Conservation (phyloP, 1,140 invertebrate species). For the Elymnias hypermnestra region DNA sequence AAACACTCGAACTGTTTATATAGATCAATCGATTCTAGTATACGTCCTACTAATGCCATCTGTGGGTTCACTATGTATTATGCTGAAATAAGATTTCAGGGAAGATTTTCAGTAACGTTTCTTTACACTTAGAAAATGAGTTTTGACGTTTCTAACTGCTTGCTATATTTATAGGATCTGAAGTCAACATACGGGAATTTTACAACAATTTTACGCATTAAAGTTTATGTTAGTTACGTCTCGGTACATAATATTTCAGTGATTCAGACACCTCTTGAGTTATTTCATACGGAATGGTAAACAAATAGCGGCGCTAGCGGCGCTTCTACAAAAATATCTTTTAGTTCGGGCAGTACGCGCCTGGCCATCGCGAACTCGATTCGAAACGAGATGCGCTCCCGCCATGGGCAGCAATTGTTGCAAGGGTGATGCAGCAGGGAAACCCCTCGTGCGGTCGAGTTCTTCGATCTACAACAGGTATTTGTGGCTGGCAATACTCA, state of each 20-base stretch:
- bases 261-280: background rate
- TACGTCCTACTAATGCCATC: constrained; percentile 13
- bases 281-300: constrained; percentile 17
- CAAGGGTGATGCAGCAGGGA: constrained; percentile 60
- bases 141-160: too few species aligned
- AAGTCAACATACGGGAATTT: too few species aligned
- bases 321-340: constrained; percentile 54
- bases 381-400: constrained; percentile 60
- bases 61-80: background rate
- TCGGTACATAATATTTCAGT: background rate
- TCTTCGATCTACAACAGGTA: constrained; percentile 67
- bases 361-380: constrained; percentile 45
- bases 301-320: constrained; percentile 46
- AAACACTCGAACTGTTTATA: background rate
- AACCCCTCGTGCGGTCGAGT: constrained; percentile 47
- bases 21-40: background rate
- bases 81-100: constrained; percentile 4
- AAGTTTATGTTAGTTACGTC: background rate
- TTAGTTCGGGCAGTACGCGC: constrained; percentile 47
- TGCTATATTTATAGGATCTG: too few species aligned
- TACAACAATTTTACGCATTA: background rate
- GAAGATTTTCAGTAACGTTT: constrained; percentile 4
- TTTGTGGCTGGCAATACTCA: constrained; percentile 46
- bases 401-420: constrained; percentile 69
- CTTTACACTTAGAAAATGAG: too few species aligned